These are phyloP conservation scores for Petrolisthes manimaculis DNA, from an alignment of 2,888 invertebrate species.

Conservation along the genomic window DNA sequence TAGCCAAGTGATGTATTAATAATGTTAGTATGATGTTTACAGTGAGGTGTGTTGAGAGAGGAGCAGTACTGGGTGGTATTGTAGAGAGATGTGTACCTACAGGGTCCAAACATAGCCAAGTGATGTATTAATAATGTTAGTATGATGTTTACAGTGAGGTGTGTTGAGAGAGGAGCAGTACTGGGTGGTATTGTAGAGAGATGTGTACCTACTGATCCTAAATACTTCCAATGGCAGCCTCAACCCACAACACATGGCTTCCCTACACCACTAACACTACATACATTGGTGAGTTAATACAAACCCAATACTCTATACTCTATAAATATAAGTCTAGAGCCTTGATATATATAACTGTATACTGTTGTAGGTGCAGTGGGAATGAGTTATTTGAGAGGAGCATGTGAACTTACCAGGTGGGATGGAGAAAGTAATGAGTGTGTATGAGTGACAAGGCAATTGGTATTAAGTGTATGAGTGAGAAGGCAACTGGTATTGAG, in stretches of 20 bases:
- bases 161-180: slow-evolving; percentile 24
- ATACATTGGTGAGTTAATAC: slow-evolving; percentile 33
- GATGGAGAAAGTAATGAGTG: too few species aligned
- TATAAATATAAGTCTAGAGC: too few species aligned
- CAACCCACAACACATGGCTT: slow-evolving; percentile 51
- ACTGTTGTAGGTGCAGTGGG: too few species aligned
- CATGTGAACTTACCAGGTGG: too few species aligned
- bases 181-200: slow-evolving; percentile 56
- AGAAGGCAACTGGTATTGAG: too few species aligned
- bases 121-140: too few species aligned
- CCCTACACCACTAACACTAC: slow-evolving; percentile 31
- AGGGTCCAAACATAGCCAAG: not conserved
- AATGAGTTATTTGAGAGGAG: too few species aligned
- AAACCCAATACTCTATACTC: not conserved
- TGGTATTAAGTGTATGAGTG: too few species aligned
- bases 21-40: too few species aligned
- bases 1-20: not conserved
- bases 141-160: not conserved
- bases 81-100: slow-evolving; percentile 50
- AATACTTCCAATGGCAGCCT: slow-evolving; percentile 45
- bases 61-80: slow-evolving; percentile 48
- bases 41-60: not conserved
- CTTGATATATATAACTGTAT: too few species aligned
- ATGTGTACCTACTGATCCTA: slow-evolving; percentile 17
- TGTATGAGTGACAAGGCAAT: too few species aligned